Evolutionary conservation across 2,797 vertebrate genomes (phyloP).

Genomic region (Liasis olivaceus): DNA sequence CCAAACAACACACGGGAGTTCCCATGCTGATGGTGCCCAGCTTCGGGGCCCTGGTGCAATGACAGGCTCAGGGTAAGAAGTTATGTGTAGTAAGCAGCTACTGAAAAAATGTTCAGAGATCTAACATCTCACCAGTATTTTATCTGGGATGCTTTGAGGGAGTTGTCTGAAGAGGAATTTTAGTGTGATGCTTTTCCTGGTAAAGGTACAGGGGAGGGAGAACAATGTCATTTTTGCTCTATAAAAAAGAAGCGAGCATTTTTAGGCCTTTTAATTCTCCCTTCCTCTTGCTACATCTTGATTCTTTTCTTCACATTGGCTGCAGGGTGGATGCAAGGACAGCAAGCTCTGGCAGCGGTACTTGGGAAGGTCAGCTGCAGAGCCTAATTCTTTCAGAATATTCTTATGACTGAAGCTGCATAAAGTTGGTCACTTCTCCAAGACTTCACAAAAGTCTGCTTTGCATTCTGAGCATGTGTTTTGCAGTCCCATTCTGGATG

Average conservation of each 20-base stretch:
- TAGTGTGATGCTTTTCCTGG: no score
- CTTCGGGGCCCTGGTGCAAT: constrained; percentile 75
- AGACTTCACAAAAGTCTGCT: neutral
- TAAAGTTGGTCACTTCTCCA: neutral
- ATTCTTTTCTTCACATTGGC: neutral
- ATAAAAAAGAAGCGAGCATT: neutral
- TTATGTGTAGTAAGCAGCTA: neutral
- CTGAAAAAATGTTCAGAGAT: neutral
- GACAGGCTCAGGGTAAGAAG: constrained; percentile 85
- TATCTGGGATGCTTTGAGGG: neutral
- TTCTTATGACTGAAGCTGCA: neutral
- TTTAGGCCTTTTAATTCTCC: neutral
- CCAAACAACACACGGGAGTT: constrained; percentile 72
- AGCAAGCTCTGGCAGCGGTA: constrained; percentile 93
- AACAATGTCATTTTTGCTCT: neutral
- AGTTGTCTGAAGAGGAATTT: neutral
- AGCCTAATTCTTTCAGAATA: constrained; percentile 96
- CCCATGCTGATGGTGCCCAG: constrained; percentile 58
- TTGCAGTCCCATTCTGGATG: neutral
- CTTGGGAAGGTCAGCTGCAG: constrained; percentile 94
- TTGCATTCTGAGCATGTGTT: neutral
- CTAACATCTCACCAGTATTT: neutral
- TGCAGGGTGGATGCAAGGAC: constrained; percentile 88
- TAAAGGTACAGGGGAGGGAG: neutral
- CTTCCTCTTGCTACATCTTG: neutral